Percentiles rank a stretch among this genome's conserved stretches.
Evolutionary conservation across 2,888 invertebrate species (phyloP).

Genomic region (Neoaliturus tenellus): DNA sequence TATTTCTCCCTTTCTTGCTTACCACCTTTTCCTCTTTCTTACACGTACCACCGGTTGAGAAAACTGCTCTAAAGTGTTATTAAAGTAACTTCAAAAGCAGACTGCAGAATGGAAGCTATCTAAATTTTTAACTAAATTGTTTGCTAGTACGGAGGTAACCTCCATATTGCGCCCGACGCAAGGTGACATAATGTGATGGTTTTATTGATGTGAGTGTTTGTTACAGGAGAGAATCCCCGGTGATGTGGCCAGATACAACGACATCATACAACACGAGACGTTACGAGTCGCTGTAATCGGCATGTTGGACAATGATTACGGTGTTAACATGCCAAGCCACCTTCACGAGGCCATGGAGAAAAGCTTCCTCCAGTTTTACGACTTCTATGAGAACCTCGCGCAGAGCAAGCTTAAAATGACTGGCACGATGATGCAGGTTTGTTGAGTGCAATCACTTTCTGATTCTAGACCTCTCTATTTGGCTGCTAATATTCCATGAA

Average conservation of each 20-base stretch:
- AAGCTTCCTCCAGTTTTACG: constrained; percentile 75
- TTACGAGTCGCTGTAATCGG: constrained; percentile 76
- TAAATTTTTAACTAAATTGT: no score
- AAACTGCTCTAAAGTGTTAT: no score
- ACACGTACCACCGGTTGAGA: no score
- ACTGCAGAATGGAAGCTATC: no score
- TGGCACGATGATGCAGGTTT: constrained; percentile 73
- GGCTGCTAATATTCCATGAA: no score
- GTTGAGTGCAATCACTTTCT: background rate
- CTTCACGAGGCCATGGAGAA: constrained; percentile 74
- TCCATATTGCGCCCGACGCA: no score
- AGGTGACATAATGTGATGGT: no score
- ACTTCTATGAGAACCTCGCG: constrained; percentile 73
- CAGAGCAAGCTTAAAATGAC: constrained; percentile 71
- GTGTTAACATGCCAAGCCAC: constrained; percentile 68
- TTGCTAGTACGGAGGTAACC: no score
- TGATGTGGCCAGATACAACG: constrained; percentile 74
- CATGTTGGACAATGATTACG: constrained; percentile 73
- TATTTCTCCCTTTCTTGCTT: no score
- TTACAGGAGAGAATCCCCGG: constrained; percentile 73
- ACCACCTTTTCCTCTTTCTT: no score
- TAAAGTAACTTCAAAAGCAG: no score
- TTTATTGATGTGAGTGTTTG: no score
- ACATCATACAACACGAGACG: constrained; percentile 76
- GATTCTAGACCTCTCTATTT: background rate